These are phyloP conservation scores for Mastigias papua DNA, from an alignment of 30 jellyfish, hydroid and myxozoan species.

Conservation along the genomic window DNA sequence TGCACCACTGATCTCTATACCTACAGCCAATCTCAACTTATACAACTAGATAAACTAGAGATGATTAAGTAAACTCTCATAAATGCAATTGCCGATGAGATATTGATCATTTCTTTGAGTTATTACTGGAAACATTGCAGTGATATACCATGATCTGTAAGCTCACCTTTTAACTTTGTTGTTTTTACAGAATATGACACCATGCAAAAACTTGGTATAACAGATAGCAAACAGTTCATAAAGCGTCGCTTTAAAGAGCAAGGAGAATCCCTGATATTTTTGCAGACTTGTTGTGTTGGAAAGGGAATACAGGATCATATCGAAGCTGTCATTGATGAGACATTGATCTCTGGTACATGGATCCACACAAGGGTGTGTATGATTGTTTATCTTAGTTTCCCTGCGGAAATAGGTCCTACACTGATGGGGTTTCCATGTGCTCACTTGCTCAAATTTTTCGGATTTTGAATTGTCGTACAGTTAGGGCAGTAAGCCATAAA, in stretches of 20 bases:
- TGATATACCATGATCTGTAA: background rate
- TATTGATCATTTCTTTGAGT: too few species aligned
- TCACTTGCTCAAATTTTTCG: too few species aligned
- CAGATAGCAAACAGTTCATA: conserved; percentile 81
- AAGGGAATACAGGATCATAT: conserved; percentile 73
- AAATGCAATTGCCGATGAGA: too few species aligned
- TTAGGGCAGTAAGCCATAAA: too few species aligned
- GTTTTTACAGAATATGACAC: conserved; percentile 78
- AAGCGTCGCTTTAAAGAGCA: conserved; percentile 73
- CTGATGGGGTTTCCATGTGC: too few species aligned
- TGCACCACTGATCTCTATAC: too few species aligned
- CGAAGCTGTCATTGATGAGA: conserved; percentile 91
- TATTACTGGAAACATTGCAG: too few species aligned
- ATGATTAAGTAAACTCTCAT: too few species aligned
- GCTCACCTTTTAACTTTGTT: background rate
- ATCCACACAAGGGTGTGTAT: conserved; percentile 69
- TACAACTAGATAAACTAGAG: too few species aligned
- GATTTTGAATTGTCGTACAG: too few species aligned
- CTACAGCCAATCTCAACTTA: too few species aligned
- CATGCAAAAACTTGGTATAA: conserved; percentile 74
- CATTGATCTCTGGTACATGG: conserved; percentile 74
- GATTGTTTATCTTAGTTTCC: background rate
- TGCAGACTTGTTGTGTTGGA: conserved; percentile 86
- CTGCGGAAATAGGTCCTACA: too few species aligned
- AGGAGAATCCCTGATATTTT: conserved; percentile 52